These are phyloP conservation scores for Lepidocyrtinus sp. DNA, from an alignment of 2,888 invertebrate species.

Conservation along the genomic window DNA sequence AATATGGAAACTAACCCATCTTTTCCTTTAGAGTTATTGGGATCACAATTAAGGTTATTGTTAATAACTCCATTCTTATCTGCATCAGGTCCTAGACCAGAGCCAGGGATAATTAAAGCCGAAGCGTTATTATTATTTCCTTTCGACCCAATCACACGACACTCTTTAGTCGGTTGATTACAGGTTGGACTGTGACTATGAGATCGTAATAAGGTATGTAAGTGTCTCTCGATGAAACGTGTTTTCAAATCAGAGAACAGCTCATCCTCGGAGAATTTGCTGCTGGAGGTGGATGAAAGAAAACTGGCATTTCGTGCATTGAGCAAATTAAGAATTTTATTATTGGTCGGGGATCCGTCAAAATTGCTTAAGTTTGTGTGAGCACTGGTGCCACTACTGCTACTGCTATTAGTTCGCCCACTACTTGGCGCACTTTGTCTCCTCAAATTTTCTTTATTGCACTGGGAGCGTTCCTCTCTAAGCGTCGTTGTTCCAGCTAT, in stretches of 20 bases:
- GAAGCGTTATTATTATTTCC: too few species aligned
- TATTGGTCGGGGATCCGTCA: too few species aligned
- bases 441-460: background rate
- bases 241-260: slow-evolving; percentile 41
- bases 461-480: slow-evolving; percentile 7
- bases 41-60: too few species aligned
- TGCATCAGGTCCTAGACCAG: too few species aligned
- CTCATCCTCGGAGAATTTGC: slow-evolving; percentile 37
- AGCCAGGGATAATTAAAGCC: too few species aligned
- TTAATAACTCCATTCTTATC: too few species aligned
- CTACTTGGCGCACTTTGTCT: background rate
- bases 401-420: background rate
- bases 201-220: slow-evolving; percentile 43
- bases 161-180: too few species aligned
- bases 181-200: slow-evolving; percentile 26
- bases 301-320: slow-evolving; percentile 37
- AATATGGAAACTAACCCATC: background rate
- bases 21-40: background rate
- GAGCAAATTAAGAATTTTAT: slow-evolving; percentile 47
- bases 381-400: background rate
- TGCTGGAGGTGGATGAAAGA: background rate
- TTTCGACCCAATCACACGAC: too few species aligned
- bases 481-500: slow-evolving; percentile 42
- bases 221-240: slow-evolving; percentile 47
- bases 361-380: too few species aligned